Evolutionary conservation across 2,888 invertebrate species (phyloP).

Genomic region (Ryuthela nishihirai): DNA sequence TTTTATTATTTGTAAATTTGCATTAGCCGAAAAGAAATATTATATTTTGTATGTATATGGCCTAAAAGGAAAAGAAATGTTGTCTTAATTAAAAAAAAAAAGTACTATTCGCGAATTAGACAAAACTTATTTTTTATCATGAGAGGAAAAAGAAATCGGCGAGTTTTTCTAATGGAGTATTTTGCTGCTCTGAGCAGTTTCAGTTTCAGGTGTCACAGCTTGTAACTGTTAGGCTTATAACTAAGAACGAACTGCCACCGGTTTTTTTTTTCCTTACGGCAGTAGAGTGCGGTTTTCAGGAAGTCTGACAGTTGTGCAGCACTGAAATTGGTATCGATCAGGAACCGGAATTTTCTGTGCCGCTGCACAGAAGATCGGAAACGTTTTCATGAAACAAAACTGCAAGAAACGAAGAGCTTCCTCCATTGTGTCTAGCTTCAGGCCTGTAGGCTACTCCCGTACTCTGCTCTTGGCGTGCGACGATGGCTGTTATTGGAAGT

Average conservation of each 20-base stretch:
- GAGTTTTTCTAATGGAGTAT: constrained; percentile 36
- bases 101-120: too few relatives aligned
- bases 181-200: constrained; percentile 18
- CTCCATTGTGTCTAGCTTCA: too few relatives aligned
- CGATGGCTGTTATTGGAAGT: too few relatives aligned
- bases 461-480: not conserved
- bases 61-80: too few relatives aligned
- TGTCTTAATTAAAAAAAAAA: too few relatives aligned
- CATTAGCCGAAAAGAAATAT: too few relatives aligned
- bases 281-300: constrained; percentile 7
- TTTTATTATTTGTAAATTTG: too few relatives aligned
- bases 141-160: constrained; percentile 25
- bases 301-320: constrained; percentile 28
- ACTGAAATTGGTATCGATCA: constrained; percentile 34
- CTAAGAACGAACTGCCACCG: constrained; percentile 20
- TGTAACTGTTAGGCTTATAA: constrained; percentile 33
- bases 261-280: constrained; percentile 2
- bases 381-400: constrained; percentile 24
- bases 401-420: constrained; percentile 2
- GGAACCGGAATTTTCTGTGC: constrained; percentile 15
- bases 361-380: constrained; percentile 10
- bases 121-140: too few relatives aligned
- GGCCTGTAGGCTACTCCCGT: not conserved
- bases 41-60: too few relatives aligned
- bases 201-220: constrained; percentile 37